A percentile compares a stretch with the other conserved stretches of the same genome.
Evolutionary conservation across 2,113 vertebrate species (phyloP).

Genomic region (Lontra canadensis): DNA sequence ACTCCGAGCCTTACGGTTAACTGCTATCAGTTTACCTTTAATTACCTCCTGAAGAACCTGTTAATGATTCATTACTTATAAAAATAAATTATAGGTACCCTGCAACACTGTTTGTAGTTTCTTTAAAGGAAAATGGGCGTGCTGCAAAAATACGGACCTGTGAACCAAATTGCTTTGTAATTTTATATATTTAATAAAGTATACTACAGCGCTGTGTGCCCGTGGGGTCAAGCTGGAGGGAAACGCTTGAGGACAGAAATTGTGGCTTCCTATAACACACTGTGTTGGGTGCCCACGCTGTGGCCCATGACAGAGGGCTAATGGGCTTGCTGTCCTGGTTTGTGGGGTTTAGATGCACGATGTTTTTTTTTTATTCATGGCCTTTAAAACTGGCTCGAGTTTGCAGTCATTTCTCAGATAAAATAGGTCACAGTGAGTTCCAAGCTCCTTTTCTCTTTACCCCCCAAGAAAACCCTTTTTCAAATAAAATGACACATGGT

Average conservation of each 20-base stretch:
- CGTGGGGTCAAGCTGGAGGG: not conserved
- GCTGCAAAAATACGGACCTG: not conserved
- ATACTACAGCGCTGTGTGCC: not conserved
- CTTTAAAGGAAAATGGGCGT: not conserved
- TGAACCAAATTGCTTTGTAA: constrained; percentile 14
- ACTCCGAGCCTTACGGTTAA: not conserved
- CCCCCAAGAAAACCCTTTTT: not conserved
- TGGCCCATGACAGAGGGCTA: not conserved
- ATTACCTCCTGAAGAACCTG: constrained; percentile 62
- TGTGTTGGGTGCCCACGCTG: fast-evolving
- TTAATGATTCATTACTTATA: constrained; percentile 67
- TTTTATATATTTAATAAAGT: constrained; percentile 42
- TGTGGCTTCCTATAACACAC: not conserved
- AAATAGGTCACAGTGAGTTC: not conserved
- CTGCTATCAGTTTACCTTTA: constrained; percentile 54
- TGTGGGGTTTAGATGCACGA: not conserved
- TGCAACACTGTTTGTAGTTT: not conserved
- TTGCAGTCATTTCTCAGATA: not conserved
- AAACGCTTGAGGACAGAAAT: not conserved
- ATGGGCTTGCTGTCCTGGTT: not conserved
- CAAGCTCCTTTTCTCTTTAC: not conserved
- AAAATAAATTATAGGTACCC: constrained; percentile 54
- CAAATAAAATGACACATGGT: not conserved
- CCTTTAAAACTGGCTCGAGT: not conserved
- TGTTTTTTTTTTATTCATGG: not conserved